A percentile compares a stretch with the other conserved stretches of the same genome.
Evolutionary conservation across 2,797 vertebrate genomes (phyloP).

Genomic region (Anableps anableps): DNA sequence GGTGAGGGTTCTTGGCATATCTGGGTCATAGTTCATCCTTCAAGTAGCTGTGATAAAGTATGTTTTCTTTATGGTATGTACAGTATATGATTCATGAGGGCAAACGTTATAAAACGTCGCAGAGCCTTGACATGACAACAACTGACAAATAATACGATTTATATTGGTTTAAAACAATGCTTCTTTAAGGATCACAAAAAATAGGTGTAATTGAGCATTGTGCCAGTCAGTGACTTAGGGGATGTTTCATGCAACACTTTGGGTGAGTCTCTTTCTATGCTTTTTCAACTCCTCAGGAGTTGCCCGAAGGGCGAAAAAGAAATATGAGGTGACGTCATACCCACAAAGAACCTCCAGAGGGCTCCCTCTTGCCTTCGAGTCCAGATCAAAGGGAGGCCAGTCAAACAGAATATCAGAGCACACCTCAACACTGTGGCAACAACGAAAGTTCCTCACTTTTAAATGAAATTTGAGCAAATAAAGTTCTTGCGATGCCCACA

Average conservation of each 20-base stretch:
- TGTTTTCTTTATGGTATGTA: conserved; percentile 41
- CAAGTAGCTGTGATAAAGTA: conserved; percentile 32
- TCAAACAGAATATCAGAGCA: conserved; percentile 79
- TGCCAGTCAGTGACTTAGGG: conserved; percentile 33
- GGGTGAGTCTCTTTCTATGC: conserved; percentile 63
- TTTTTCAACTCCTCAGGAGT: conserved; percentile 54
- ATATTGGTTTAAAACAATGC: conserved; percentile 50
- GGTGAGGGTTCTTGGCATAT: conserved; percentile 25
- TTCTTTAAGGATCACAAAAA: conserved; percentile 33
- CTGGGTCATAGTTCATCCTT: conserved; percentile 28
- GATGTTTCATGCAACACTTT: conserved; percentile 58
- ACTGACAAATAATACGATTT: conserved; percentile 56
- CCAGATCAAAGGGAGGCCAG: conserved; percentile 71
- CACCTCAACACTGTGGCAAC: conserved; percentile 56
- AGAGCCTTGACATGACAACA: conserved; percentile 63
- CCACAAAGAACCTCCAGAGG: conserved; percentile 73
- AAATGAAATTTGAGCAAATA: conserved; percentile 44
- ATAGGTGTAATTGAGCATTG: conserved; percentile 30
- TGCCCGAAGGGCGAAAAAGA: conserved; percentile 56
- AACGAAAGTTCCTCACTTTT: conserved; percentile 63
- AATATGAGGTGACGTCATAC: conserved; percentile 70
- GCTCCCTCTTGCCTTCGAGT: conserved; percentile 66
- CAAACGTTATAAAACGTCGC: conserved; percentile 60
- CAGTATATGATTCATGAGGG: conserved; percentile 49
- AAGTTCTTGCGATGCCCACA: conserved; percentile 51